These are phyloP conservation scores for Epinephelus lanceolatus DNA, from an alignment of 2,113 vertebrate genomes.

Conservation along the genomic window DNA sequence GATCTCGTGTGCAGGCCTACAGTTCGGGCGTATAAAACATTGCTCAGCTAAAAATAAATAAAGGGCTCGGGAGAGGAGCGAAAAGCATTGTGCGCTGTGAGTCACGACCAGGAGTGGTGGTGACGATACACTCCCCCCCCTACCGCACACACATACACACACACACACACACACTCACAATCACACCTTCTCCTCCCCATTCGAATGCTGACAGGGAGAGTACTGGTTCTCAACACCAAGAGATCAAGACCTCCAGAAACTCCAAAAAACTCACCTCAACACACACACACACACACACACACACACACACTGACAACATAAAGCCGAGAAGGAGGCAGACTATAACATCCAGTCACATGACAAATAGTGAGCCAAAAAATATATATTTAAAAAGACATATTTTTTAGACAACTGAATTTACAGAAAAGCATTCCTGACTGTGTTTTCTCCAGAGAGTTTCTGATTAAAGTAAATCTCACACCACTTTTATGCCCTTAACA, in stretches of 20 bases:
- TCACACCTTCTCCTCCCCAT: conserved; percentile 46
- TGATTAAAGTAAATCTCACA: neutral
- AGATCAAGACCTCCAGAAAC: conserved; percentile 45
- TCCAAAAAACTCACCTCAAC: conserved; percentile 12
- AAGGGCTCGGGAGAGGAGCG: conserved; percentile 63
- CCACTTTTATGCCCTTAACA: neutral
- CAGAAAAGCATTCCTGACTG: neutral
- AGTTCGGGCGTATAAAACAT: conserved; percentile 63
- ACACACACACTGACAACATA: neutral
- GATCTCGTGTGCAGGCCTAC: conserved; percentile 53
- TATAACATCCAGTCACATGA: conserved; percentile 10
- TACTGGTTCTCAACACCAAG: conserved; percentile 28
- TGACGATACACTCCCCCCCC: conserved; percentile 59
- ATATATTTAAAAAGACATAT: neutral
- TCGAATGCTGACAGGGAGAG: conserved; percentile 42
- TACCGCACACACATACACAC: conserved; percentile 41
- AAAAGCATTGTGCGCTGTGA: conserved; percentile 72
- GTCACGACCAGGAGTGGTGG: conserved; percentile 74
- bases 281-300: conserved; percentile 6
- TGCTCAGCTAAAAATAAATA: conserved; percentile 81
- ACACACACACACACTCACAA: conserved; percentile 38
- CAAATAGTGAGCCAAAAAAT: neutral
- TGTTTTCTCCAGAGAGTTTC: neutral
- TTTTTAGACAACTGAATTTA: neutral
- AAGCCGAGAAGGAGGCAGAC: neutral